Percentiles rank a stretch among this genome's conserved stretches.
These are phyloP conservation scores for Squalus acanthias DNA, from an alignment of 2,797 vertebrate genomes.

Conservation along the genomic window DNA sequence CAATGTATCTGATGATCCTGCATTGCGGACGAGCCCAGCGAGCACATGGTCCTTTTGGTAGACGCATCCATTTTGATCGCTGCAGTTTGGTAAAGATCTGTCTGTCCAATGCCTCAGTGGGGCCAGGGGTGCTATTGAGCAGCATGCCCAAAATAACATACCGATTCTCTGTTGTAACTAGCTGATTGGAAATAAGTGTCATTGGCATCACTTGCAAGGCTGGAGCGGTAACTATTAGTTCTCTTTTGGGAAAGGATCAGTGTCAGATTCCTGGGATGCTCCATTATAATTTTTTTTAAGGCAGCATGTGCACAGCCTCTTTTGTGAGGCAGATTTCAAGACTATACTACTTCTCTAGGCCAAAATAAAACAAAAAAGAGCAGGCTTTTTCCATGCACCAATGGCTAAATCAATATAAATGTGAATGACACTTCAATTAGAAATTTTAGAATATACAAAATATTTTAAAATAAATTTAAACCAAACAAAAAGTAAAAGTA, in stretches of 20 bases:
- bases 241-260: background rate
- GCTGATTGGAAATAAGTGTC: background rate
- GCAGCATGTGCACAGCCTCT: background rate
- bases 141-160: background rate
- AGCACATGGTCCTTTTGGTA: background rate
- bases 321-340: background rate
- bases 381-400: too few species aligned
- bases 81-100: background rate
- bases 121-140: background rate
- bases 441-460: too few species aligned
- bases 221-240: background rate
- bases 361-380: background rate
- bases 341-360: background rate
- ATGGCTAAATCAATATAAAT: too few species aligned
- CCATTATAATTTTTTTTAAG: background rate
- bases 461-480: too few species aligned
- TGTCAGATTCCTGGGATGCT: background rate
- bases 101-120: background rate
- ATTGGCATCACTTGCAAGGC: background rate
- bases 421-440: too few species aligned
- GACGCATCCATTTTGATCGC: background rate
- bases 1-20: background rate
- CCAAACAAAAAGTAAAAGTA: too few species aligned
- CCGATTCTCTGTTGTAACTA: background rate
- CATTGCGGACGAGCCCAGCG: background rate